These are phyloP conservation scores for Esox niger DNA, from an alignment of 2,113 vertebrate species.

Conservation along the genomic window DNA sequence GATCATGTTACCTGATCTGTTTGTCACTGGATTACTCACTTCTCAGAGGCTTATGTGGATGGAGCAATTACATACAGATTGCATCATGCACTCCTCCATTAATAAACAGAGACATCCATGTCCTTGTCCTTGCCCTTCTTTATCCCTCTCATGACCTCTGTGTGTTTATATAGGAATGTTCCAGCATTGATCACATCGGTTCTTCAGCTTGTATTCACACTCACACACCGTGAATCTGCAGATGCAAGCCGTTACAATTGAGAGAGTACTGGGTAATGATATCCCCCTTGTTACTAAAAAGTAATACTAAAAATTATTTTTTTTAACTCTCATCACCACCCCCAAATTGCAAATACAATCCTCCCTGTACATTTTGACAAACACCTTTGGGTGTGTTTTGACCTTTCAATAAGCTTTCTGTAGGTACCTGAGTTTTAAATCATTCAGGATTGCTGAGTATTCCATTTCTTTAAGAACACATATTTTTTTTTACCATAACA, in stretches of 20 bases:
- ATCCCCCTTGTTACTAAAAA: background rate
- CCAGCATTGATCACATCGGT: too few species aligned
- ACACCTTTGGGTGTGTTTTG: background rate
- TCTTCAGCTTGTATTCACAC: constrained; percentile 26
- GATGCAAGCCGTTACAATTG: background rate
- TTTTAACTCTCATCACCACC: constrained; percentile 28
- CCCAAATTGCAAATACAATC: too few species aligned
- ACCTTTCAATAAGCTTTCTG: background rate
- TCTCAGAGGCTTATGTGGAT: constrained; percentile 35
- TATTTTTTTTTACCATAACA: constrained; percentile 42
- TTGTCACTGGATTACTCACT: constrained; percentile 57
- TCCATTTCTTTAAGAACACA: too few species aligned
- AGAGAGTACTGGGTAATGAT: background rate
- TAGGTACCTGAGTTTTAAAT: background rate
- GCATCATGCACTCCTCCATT: constrained; percentile 63
- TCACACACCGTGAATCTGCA: constrained; percentile 36
- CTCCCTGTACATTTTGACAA: too few species aligned
- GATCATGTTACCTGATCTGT: constrained; percentile 62
- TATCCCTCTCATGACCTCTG: constrained; percentile 48
- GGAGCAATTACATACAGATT: constrained; percentile 55
- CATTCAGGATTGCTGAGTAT: background rate
- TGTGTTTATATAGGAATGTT: constrained; percentile 41
- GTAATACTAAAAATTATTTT: constrained; percentile 17
- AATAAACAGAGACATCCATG: constrained; percentile 66
- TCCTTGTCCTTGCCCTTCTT: constrained; percentile 53